A percentile compares a stretch with the other conserved stretches of the same genome.
phyloP scores from a whole-genome alignment of 2,113 vertebrate species.

The Perca flavescens region DNA sequence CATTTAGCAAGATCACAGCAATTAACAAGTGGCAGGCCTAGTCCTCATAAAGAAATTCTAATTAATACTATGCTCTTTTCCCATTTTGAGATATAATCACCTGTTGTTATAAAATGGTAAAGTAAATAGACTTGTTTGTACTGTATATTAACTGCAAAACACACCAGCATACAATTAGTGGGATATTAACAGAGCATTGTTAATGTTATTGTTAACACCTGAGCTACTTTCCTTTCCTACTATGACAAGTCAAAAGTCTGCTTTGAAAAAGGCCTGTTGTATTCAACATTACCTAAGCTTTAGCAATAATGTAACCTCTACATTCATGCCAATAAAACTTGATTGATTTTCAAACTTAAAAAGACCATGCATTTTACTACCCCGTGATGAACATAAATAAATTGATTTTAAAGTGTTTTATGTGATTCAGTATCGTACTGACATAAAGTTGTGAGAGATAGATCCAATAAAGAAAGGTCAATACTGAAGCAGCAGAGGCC shows the following conservation, averaged over 20 bases:
- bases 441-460: neutral
- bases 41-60: neutral
- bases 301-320: neutral
- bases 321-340: neutral
- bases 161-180: neutral
- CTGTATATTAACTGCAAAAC: neutral
- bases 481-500: neutral
- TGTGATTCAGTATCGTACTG: neutral
- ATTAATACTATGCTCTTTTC: neutral
- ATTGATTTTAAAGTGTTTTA: neutral
- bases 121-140: neutral
- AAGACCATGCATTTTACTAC: neutral
- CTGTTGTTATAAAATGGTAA: neutral
- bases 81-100: neutral
- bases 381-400: neutral
- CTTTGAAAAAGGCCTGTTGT: no score
- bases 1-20: no score
- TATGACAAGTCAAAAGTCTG: neutral
- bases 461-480: neutral
- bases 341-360: neutral
- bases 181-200: no score
- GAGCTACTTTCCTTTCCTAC: neutral
- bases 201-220: no score
- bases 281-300: neutral
- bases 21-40: neutral